Conservation (phyloP, 1,140 invertebrate genomes). For the Octopus sinensis region DNA sequence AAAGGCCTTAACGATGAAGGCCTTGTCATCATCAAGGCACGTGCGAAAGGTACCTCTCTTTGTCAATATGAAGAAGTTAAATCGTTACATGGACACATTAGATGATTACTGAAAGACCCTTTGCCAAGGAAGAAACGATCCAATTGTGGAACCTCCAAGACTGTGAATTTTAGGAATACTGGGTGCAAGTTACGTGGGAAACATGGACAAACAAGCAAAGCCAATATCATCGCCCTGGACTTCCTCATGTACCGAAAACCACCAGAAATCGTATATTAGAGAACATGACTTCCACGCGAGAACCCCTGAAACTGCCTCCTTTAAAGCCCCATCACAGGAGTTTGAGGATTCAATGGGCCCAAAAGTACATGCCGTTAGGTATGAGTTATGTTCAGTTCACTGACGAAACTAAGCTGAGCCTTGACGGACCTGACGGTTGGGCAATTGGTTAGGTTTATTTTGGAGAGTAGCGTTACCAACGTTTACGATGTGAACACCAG, state of each 20-base stretch:
- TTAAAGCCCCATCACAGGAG: not conserved
- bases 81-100: too few relatives aligned
- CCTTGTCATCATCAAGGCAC: too few relatives aligned
- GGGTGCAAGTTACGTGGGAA: not conserved
- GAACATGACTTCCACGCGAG: not conserved
- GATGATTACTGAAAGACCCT: not conserved
- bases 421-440: too few relatives aligned
- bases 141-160: not conserved
- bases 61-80: too few relatives aligned
- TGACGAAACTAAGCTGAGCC: not conserved
- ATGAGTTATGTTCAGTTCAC: not conserved
- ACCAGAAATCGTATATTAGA: not conserved
- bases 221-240: not conserved
- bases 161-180: not conserved
- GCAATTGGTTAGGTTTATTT: too few relatives aligned
- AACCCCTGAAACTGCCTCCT: not conserved
- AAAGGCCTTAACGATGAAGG: too few relatives aligned
- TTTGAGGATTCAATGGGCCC: not conserved
- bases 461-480: too few relatives aligned
- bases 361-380: not conserved
- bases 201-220: not conserved
- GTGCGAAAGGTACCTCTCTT: too few relatives aligned
- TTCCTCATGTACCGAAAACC: not conserved
- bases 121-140: not conserved
- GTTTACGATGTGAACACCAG: too few relatives aligned